Conservation (phyloP, 1,140 invertebrate species). For the Drosophila pallidifrons region DNA sequence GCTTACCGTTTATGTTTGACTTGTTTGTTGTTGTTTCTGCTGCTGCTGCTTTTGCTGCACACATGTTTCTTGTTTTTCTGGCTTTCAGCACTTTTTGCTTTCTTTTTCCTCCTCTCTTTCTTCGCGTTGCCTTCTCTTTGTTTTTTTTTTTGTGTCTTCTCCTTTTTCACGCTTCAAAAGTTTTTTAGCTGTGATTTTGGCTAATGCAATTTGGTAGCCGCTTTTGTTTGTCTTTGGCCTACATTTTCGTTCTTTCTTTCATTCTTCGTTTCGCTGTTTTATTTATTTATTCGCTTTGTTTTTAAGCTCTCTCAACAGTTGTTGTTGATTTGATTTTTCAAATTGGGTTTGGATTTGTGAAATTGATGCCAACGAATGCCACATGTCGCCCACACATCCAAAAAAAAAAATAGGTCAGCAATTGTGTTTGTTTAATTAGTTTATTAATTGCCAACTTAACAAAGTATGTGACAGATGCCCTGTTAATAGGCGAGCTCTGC, state of each 20-base stretch:
- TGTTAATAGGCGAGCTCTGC: not conserved
- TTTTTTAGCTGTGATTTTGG: conserved; percentile 75
- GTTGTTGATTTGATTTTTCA: conserved; percentile 48
- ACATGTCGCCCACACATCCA: conserved; percentile 4
- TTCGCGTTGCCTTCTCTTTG: conserved; percentile 23
- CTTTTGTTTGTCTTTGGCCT: conserved; percentile 79
- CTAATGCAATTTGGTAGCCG: conserved; percentile 78
- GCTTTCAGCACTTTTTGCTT: conserved; percentile 44
- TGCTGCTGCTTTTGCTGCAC: conserved; percentile 35
- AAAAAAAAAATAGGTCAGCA: conserved; percentile 11
- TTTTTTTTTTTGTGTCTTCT: conserved; percentile 8
- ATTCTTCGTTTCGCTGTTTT: conserved; percentile 31
- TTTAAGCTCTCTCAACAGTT: not conserved
- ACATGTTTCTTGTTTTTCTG: conserved; percentile 63
- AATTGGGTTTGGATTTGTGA: conserved; percentile 16
- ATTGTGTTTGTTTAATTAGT: not conserved
- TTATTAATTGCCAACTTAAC: not conserved
- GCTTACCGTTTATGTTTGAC: conserved; percentile 42
- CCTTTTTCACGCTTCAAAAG: conserved; percentile 67
- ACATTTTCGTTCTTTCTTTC: conserved; percentile 47
- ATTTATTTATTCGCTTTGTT: conserved; percentile 15
- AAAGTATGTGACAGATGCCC: not conserved
- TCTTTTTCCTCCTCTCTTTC: conserved; percentile 42
- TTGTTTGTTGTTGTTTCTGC: conserved; percentile 49
- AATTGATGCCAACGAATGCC: conserved; percentile 12